Evolutionary conservation across 2,797 vertebrate species (phyloP).

Genomic region (Fratercula arctica): DNA sequence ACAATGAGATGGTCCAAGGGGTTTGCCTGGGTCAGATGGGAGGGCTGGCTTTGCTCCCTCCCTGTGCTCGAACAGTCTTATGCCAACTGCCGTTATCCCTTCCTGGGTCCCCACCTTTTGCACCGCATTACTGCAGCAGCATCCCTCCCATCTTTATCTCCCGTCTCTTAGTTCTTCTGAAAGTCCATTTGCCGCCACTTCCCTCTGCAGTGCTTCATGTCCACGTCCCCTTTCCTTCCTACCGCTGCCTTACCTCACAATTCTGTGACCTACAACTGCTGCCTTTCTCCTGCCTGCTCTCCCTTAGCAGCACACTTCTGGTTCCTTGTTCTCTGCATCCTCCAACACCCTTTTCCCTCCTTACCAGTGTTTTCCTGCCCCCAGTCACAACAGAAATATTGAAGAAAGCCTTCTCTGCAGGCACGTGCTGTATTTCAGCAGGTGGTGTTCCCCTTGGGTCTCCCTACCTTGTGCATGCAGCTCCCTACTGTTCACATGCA

Average conservation of each 20-base stretch:
- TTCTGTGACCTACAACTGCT: neutral
- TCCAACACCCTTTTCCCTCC: neutral
- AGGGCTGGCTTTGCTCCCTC: neutral
- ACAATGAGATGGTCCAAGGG: accelerated
- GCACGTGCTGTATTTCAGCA: neutral
- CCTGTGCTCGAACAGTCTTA: accelerated
- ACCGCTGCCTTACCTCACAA: neutral
- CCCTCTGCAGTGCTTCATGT: neutral
- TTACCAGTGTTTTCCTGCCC: neutral
- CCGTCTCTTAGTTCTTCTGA: neutral
- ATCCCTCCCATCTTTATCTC: neutral
- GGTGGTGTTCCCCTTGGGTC: neutral
- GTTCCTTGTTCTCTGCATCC: neutral
- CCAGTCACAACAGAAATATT: neutral
- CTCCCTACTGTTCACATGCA: too few relatives aligned
- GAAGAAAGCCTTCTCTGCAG: neutral
- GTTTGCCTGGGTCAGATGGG: accelerated
- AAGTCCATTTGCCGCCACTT: accelerated
- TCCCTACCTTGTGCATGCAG: neutral
- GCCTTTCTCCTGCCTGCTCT: neutral
- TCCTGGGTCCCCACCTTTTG: neutral
- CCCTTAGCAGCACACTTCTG: neutral
- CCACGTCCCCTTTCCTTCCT: neutral
- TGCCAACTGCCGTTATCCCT: neutral
- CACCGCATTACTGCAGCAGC: neutral